Evolutionary conservation across 2,113 vertebrate species (phyloP).

Genomic region (Tetraodon nigroviridis): DNA sequence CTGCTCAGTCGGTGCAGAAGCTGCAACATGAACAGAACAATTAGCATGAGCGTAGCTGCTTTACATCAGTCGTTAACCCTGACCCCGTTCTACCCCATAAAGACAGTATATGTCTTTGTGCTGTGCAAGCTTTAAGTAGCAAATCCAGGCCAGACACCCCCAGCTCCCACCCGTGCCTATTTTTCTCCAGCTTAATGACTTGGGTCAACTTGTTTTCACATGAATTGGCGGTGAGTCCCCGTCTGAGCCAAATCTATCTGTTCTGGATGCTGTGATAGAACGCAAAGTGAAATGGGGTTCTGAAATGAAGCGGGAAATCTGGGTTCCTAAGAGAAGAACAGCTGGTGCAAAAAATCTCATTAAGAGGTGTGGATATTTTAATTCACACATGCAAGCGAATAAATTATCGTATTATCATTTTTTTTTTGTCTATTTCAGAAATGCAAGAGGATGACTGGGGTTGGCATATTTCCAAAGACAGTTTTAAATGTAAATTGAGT

Average conservation of each 20-base stretch:
- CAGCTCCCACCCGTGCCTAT: conserved; percentile 44
- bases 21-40: conserved; percentile 2
- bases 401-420: too few relatives aligned
- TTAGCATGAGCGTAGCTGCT: conserved; percentile 9
- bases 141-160: conserved; percentile 49
- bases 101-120: conserved; percentile 57
- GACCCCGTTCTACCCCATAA: conserved; percentile 17
- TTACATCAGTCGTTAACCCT: conserved; percentile 19
- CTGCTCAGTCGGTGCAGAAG: too few relatives aligned
- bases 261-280: too few relatives aligned
- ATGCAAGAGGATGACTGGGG: not conserved
- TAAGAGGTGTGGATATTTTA: not conserved
- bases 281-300: too few relatives aligned
- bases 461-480: not conserved
- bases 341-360: not conserved
- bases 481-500: too few relatives aligned
- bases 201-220: conserved; percentile 43
- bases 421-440: not conserved
- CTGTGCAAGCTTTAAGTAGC: conserved; percentile 16
- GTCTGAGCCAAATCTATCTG: conserved; percentile 9
- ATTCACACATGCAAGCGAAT: not conserved
- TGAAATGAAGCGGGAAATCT: not conserved
- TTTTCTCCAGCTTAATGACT: conserved; percentile 16
- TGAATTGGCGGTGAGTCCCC: conserved; percentile 13
- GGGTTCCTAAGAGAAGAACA: not conserved